Percentiles rank a stretch among this genome's conserved stretches.
phyloP scores from a whole-genome alignment of 2,888 invertebrate species.

The Diarsia dahlii region DNA sequence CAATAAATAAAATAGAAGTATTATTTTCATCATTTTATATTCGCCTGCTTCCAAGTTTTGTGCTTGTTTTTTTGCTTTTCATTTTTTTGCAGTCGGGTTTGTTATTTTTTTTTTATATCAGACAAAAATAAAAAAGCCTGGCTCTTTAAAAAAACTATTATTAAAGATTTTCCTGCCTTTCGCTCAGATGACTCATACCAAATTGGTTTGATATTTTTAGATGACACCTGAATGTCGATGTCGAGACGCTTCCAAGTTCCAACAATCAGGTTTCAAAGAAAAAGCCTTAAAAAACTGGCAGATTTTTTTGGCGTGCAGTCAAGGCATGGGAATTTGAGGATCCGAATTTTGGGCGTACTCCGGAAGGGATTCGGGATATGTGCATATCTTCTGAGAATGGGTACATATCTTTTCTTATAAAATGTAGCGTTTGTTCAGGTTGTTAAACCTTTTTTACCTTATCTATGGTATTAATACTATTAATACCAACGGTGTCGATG shows the following conservation, averaged over 20 bases:
- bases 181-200: conserved; percentile 34
- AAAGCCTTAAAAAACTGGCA: conserved; percentile 16
- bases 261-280: conserved; percentile 36
- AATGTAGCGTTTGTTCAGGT: not conserved
- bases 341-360: conserved; percentile 5
- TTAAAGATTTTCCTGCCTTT: conserved; percentile 31
- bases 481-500: conserved; percentile 25
- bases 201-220: conserved; percentile 43
- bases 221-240: conserved; percentile 44
- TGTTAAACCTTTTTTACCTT: conserved; percentile 3
- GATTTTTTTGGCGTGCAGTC: conserved; percentile 10
- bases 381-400: not conserved
- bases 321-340: conserved; percentile 5
- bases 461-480: conserved; percentile 27
- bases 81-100: no score
- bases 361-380: conserved; percentile 26
- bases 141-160: not conserved
- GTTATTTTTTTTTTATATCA: no score
- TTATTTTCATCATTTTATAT: no score
- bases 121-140: not conserved
- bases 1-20: no score
- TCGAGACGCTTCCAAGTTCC: conserved; percentile 17
- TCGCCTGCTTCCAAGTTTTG: no score
- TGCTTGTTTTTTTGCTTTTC: no score
- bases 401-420: conserved; percentile 1